Conservation (phyloP, 2,888 invertebrate species). For the Rapana venosa region DNA sequence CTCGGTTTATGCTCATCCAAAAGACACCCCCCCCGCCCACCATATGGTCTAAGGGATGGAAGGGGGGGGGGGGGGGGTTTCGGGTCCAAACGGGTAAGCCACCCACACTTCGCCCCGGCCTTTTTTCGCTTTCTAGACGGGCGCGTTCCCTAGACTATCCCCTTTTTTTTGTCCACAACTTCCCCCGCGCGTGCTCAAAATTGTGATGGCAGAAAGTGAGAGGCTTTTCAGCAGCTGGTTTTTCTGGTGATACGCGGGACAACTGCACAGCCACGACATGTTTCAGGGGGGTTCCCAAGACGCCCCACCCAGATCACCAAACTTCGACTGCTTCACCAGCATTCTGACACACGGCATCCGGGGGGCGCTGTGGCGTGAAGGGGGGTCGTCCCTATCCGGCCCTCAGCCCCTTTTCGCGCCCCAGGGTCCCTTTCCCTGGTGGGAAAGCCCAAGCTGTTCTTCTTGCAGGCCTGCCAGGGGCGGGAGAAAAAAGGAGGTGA, state of each 20-base stretch:
- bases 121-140: too few relatives aligned
- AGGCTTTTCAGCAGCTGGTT: slow-evolving; percentile 37
- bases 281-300: slow-evolving; percentile 34
- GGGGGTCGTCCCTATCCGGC: slow-evolving; percentile 55
- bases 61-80: too few relatives aligned
- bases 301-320: slow-evolving; percentile 53
- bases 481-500: too few relatives aligned
- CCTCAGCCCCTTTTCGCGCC: slow-evolving; percentile 60
- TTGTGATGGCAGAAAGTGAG: slow-evolving; percentile 27
- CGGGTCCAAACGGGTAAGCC: too few relatives aligned
- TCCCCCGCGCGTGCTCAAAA: too few relatives aligned
- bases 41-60: too few relatives aligned
- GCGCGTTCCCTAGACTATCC: too few relatives aligned
- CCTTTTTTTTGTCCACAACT: too few relatives aligned
- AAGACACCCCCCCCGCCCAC: too few relatives aligned
- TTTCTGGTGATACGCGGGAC: slow-evolving; percentile 48
- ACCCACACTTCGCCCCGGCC: too few relatives aligned
- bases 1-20: too few relatives aligned
- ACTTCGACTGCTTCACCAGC: slow-evolving; percentile 64
- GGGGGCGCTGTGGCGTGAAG: slow-evolving; percentile 56
- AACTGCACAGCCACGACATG: slow-evolving; percentile 56
- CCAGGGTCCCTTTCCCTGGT: slow-evolving; percentile 64
- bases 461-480: slow-evolving; percentile 75
- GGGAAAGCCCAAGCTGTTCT: slow-evolving; percentile 76
- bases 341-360: slow-evolving; percentile 63